A percentile compares a stretch with the other conserved stretches of the same genome.
These are phyloP conservation scores for Anguilla obscura DNA, from an alignment of 2,797 vertebrate genomes.

Conservation along the genomic window DNA sequence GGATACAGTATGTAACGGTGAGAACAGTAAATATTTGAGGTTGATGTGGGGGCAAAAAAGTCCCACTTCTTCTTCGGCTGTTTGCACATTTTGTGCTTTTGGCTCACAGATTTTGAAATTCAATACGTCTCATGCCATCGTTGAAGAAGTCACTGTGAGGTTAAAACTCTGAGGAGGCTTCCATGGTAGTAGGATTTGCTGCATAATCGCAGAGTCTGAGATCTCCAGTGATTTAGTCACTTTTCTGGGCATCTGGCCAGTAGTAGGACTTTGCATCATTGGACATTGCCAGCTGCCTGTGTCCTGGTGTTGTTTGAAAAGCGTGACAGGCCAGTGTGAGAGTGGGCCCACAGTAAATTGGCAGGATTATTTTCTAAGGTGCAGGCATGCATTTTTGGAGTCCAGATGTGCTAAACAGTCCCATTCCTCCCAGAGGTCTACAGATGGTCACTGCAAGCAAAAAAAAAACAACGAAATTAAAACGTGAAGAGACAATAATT, in stretches of 20 bases:
- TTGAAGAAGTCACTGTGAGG: not conserved
- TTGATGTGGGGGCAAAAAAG: not conserved
- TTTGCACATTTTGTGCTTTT: not conserved
- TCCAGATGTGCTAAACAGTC: slow-evolving; percentile 9
- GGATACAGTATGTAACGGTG: not conserved
- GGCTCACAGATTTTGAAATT: not conserved
- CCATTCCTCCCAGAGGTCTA: not conserved
- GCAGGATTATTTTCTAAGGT: not conserved
- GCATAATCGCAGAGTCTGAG: not conserved
- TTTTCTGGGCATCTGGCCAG: slow-evolving; percentile 14
- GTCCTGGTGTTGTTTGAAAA: not conserved
- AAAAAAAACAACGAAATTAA: not conserved
- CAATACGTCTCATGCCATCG: not conserved
- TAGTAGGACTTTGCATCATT: not conserved
- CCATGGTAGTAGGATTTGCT: not conserved
- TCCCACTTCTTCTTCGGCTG: not conserved
- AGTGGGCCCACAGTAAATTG: not conserved
- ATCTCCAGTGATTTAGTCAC: slow-evolving; percentile 8
- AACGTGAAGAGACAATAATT: not conserved
- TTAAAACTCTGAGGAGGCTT: not conserved
- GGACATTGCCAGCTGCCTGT: not conserved
- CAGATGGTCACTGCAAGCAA: not conserved
- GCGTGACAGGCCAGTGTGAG: not conserved
- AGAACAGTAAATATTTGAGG: slow-evolving; percentile 12
- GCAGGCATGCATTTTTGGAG: not conserved